phyloP scores from a whole-genome alignment of 1,140 invertebrate species.

The Drosophila cardini region DNA sequence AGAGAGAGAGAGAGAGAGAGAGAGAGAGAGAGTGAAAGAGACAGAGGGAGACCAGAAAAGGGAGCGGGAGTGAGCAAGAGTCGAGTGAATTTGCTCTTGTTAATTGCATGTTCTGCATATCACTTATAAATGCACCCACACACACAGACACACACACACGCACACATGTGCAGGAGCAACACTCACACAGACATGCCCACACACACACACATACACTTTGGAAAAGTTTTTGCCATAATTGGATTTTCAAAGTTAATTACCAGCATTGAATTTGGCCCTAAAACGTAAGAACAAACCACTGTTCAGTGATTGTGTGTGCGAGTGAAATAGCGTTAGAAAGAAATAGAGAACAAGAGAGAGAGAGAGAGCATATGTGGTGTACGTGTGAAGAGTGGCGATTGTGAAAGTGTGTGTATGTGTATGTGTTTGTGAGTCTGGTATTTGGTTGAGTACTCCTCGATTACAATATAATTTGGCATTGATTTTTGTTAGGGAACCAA shows the following conservation, averaged over 20 bases:
- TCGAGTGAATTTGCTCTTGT: constrained; percentile 79
- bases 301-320: not conserved
- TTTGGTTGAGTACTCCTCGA: constrained; percentile 42
- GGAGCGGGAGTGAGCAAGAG: constrained; percentile 29
- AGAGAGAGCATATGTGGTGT: not conserved
- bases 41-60: no score
- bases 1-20: not conserved
- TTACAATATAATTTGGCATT: constrained; percentile 75
- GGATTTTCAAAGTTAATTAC: constrained; percentile 84
- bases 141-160: constrained; percentile 27
- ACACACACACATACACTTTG: constrained; percentile 51
- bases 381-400: constrained; percentile 1
- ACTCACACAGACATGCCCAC: constrained; percentile 6
- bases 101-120: constrained; percentile 84
- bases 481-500: constrained; percentile 55
- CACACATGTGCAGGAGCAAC: constrained; percentile 4
- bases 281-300: constrained; percentile 65
- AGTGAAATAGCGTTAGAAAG: no score
- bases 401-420: not conserved
- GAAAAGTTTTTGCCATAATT: constrained; percentile 82
- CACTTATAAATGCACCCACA: constrained; percentile 79
- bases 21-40: not conserved
- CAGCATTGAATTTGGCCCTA: constrained; percentile 81
- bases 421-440: constrained; percentile 4
- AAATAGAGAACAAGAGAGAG: not conserved